Conservation (phyloP, 2,888 invertebrate genomes). For the Cataglyphis cursor region DNA sequence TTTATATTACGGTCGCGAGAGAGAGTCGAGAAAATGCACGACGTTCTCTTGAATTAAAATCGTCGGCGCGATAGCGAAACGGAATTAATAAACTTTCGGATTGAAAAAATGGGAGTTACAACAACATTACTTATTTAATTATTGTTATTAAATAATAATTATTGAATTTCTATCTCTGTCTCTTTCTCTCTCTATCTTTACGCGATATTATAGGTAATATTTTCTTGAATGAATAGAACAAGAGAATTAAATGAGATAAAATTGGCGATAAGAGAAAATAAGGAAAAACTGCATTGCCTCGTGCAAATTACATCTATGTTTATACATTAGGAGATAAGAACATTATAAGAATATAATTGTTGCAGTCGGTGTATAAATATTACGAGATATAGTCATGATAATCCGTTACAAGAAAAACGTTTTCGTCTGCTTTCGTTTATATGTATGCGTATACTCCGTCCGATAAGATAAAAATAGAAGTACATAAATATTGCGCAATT, state of each 20-base stretch:
- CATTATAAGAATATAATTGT: no score
- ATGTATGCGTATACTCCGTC: neutral
- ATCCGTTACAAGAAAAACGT: slow-evolving; percentile 67
- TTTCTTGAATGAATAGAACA: neutral
- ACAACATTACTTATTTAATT: neutral
- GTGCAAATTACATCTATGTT: slow-evolving; percentile 49
- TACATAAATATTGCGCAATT: slow-evolving; percentile 68
- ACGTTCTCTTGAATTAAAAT: slow-evolving; percentile 62
- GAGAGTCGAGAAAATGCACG: slow-evolving; percentile 48
- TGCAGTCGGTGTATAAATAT: slow-evolving; percentile 72
- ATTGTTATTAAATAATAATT: neutral
- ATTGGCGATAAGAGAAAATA: neutral
- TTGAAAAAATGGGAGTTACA: neutral
- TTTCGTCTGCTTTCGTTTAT: slow-evolving; percentile 11
- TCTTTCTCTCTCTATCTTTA: neutral
- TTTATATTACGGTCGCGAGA: slow-evolving; percentile 78
- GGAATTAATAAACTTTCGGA: slow-evolving; percentile 35
- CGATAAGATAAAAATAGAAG: slow-evolving; percentile 37
- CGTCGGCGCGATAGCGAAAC: slow-evolving; percentile 40
- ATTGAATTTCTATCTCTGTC: neutral
- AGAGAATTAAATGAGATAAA: neutral
- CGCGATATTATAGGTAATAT: neutral
- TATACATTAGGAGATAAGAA: slow-evolving; percentile 29
- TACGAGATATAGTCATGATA: slow-evolving; percentile 77
- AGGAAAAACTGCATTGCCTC: slow-evolving; percentile 30